phyloP scores from a whole-genome alignment of 1,140 invertebrate genomes.

The Lamellibrachia luymesi region DNA sequence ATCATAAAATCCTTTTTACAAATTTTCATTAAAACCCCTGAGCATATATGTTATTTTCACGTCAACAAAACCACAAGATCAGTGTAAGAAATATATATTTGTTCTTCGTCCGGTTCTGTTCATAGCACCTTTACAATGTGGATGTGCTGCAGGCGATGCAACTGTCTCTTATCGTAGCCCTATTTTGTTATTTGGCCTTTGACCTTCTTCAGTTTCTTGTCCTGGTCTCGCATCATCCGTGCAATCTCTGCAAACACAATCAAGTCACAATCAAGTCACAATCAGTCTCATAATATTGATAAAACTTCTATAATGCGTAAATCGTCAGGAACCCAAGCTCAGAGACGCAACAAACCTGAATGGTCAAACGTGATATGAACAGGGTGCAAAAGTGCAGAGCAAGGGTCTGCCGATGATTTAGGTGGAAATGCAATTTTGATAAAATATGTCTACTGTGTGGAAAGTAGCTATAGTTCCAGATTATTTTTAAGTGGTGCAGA shows the following conservation, averaged over 20 bases:
- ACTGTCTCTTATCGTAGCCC: neutral
- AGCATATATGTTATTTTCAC: neutral
- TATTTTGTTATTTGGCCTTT: neutral
- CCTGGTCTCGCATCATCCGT: slow-evolving; percentile 9
- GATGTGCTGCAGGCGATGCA: neutral
- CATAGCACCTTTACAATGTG: neutral
- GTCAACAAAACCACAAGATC: neutral
- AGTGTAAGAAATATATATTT: neutral
- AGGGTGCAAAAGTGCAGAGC: no score
- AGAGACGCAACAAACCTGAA: no score
- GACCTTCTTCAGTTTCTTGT: slow-evolving; percentile 10
- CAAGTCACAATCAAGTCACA: neutral
- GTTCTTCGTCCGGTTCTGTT: neutral
- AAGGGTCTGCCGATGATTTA: no score
- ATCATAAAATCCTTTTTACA: neutral
- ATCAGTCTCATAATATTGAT: neutral
- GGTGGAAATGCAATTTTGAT: no score
- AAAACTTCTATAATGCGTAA: no score
- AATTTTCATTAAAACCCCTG: neutral
- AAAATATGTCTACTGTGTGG: no score
- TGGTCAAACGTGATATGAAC: no score
- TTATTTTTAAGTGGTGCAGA: no score
- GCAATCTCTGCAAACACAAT: neutral
- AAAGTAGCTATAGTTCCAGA: no score
- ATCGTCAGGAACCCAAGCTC: no score